Conservation (phyloP, 2,888 invertebrate species). For the Seira ritae region DNA sequence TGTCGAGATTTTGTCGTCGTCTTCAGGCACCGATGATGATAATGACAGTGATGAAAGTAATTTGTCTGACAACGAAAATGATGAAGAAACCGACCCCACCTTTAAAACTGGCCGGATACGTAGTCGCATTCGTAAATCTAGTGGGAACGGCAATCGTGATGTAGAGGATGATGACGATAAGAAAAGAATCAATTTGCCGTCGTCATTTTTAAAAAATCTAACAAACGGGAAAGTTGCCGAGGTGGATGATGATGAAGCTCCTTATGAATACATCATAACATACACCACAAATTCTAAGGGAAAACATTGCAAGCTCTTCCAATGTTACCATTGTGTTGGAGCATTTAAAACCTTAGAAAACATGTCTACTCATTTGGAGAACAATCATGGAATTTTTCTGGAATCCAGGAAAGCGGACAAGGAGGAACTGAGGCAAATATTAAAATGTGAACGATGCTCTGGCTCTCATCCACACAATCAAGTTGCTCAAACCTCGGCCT, state of each 20-base stretch:
- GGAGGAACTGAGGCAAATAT: constrained; percentile 31
- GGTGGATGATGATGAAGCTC: neutral
- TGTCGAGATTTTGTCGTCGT: no score
- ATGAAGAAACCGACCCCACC: no score
- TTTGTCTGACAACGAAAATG: no score
- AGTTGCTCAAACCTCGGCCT: constrained; percentile 28
- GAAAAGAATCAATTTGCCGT: neutral
- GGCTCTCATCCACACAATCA: constrained; percentile 19
- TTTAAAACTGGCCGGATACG: no score
- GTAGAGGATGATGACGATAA: constrained; percentile 18
- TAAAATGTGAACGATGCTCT: constrained; percentile 31
- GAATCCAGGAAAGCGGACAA: constrained; percentile 10
- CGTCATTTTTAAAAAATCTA: neutral
- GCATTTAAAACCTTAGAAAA: constrained; percentile 31
- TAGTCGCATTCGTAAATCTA: no score
- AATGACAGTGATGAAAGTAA: no score
- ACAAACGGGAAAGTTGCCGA: neutral
- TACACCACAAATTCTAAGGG: neutral
- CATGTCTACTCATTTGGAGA: constrained; percentile 8
- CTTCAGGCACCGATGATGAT: no score
- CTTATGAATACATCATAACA: constrained; percentile 1
- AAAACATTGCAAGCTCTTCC: neutral
- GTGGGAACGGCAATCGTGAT: no score
- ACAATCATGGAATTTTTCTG: constrained; percentile 20
- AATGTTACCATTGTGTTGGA: constrained; percentile 27